These are phyloP conservation scores for Lindbergichthys nudifrons DNA, from an alignment of 2,797 vertebrate genomes.

Conservation along the genomic window DNA sequence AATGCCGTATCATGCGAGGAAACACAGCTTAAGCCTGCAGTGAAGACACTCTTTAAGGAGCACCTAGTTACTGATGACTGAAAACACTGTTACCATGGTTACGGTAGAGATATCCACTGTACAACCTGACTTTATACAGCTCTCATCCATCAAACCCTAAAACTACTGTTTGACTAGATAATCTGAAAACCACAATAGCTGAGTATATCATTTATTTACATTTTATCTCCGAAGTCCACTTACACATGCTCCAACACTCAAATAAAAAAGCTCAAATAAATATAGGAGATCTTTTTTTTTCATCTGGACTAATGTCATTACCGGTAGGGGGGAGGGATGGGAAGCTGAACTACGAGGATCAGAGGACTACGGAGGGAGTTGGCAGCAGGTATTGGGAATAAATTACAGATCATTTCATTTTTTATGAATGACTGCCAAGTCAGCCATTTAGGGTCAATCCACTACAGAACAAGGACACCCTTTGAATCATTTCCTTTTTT, in stretches of 20 bases:
- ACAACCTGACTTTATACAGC: constrained; percentile 27
- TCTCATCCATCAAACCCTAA: constrained; percentile 40
- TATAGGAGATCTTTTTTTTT: constrained; percentile 6
- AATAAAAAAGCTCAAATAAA: constrained; percentile 34
- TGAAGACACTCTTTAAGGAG: neutral
- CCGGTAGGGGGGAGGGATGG: neutral
- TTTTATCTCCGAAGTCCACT: constrained; percentile 36
- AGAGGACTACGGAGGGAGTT: constrained; percentile 6
- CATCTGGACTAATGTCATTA: neutral
- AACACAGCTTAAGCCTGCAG: neutral
- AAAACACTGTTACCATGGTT: constrained; percentile 21
- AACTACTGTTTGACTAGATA: constrained; percentile 48
- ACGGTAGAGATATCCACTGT: constrained; percentile 1
- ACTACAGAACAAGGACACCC: neutral
- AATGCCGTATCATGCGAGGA: too few relatives aligned
- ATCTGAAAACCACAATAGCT: constrained; percentile 52
- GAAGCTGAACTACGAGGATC: constrained; percentile 6
- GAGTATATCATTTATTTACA: constrained; percentile 59
- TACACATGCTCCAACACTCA: constrained; percentile 37
- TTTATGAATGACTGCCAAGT: neutral
- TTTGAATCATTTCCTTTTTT: neutral
- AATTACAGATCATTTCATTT: constrained; percentile 7
- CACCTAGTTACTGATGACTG: constrained; percentile 16
- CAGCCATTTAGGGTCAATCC: constrained; percentile 17
- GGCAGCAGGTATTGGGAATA: constrained; percentile 29